Percentiles rank a stretch among this genome's conserved stretches.
Conservation (phyloP, 2,888 invertebrate species). For the Troides aeacus region DNA sequence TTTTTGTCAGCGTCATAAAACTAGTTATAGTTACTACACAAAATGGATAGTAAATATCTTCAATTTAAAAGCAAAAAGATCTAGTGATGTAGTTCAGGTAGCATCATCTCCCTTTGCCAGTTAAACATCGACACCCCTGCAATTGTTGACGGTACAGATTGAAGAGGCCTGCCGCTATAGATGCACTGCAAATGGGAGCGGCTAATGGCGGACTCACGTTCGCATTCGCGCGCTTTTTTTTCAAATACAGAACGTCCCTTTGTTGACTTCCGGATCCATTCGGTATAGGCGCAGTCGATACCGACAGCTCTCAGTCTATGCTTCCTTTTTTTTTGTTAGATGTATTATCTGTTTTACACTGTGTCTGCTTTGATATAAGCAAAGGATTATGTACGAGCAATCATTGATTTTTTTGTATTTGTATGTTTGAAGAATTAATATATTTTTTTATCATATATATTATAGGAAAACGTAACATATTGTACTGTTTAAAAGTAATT, state of each 20-base stretch:
- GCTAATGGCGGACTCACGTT: slow-evolving; percentile 73
- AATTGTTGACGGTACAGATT: slow-evolving; percentile 73
- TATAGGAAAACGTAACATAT: not conserved
- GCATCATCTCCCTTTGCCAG: slow-evolving; percentile 6
- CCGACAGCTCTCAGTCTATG: slow-evolving; percentile 50
- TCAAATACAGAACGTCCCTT: slow-evolving; percentile 74
- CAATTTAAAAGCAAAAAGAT: too few relatives aligned
- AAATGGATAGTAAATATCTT: not conserved
- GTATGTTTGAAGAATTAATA: not conserved
- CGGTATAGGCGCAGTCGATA: slow-evolving; percentile 68
- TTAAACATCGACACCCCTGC: slow-evolving; percentile 38
- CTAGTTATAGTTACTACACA: too few relatives aligned
- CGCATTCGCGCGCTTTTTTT: slow-evolving; percentile 70
- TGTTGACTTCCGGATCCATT: slow-evolving; percentile 73
- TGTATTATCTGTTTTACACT: slow-evolving; percentile 51
- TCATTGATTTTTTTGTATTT: not conserved
- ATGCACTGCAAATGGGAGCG: slow-evolving; percentile 70
- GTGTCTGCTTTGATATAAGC: not conserved
- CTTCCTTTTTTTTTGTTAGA: slow-evolving; percentile 54
- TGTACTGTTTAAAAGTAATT: too few relatives aligned
- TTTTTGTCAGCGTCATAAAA: too few relatives aligned
- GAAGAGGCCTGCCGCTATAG: slow-evolving; percentile 70
- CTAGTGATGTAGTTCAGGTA: not conserved
- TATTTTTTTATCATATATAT: not conserved
- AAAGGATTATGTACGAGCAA: not conserved